phyloP scores from a whole-genome alignment of 1,140 invertebrate species.

The Drosophila malerkotliana region DNA sequence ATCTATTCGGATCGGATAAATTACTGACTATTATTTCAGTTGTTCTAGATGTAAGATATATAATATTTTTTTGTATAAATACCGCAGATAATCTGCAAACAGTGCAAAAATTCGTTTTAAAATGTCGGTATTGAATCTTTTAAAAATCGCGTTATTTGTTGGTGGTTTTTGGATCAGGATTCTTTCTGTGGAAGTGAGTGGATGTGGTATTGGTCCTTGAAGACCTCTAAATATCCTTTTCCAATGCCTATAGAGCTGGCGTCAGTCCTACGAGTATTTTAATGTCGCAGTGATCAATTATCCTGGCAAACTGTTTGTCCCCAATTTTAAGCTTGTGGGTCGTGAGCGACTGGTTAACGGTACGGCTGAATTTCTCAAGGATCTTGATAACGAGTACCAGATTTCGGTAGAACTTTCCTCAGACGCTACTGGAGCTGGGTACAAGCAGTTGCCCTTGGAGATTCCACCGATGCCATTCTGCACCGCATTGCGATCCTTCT shows the following conservation, averaged over 20 bases:
- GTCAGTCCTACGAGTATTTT: background rate
- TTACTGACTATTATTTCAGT: background rate
- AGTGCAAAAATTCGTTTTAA: background rate
- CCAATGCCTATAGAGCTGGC: background rate
- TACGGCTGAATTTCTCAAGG: background rate
- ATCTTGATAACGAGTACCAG: background rate
- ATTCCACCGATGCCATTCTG: background rate
- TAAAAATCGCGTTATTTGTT: background rate
- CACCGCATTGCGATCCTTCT: background rate
- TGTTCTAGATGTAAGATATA: background rate
- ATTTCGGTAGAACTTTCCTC: background rate
- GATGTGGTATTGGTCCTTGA: background rate
- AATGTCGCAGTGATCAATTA: background rate
- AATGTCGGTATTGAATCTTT: background rate
- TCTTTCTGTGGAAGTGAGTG: background rate
- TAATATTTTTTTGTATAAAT: background rate
- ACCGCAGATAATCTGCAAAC: background rate
- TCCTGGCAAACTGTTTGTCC: background rate
- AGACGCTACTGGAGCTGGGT: background rate
- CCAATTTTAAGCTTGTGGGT: background rate
- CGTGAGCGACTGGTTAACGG: background rate
- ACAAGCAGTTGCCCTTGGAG: background rate
- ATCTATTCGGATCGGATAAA: too few species aligned
- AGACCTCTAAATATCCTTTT: background rate
- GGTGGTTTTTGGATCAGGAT: background rate